Base-by-base conservation (phyloP, 2,888 invertebrate genomes). In the Cheilosia vulpina region DNA sequence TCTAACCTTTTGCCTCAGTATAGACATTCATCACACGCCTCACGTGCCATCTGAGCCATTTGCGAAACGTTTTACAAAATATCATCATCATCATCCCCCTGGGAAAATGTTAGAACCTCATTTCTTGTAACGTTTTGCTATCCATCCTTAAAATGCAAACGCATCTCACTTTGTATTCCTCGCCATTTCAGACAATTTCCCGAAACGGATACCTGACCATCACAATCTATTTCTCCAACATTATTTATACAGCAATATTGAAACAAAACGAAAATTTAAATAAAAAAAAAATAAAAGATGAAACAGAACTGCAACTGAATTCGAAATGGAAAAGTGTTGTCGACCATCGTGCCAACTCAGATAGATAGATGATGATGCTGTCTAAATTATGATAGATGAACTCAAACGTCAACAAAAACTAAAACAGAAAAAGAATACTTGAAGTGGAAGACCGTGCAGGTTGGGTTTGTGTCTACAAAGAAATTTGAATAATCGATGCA, bases 361-460 rank as follows among this genome's bases (percentile, higher is more conserved):
- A 77, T 53, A 82, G 66, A 66, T 53, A 17, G 66, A 82, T 58
- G 65, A 76, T 82, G 82, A 66, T 72, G 66, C 82, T 77, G 82
- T 77, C 60, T 50, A 77, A 82, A 72, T 77, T 77, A 65, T 82
- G 72, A 82, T 66, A 62, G 71, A 81, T 77, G 77, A 82, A 82
- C 82, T 62, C 60, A 47, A 62, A 55, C 38, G 63, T 69, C 58
- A 17, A 31, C 60, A 41, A 58, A 31, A 31, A 31, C 9, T 2
- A 9, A 31, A 15, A 60, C 9, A 62, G 15, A 19, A 41, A 38
- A 27, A 55, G 7, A 17, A 50, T 15, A 15, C 9, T 9, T 19
- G 17, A n/a, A 27, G 34, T 21, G 41, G 13, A 9, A 45, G 13
- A 4, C 11, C 9, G 27, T 45, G 15, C 15, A 15, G 13, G n/a